Base-by-base conservation (phyloP, 92 coral and sea anemone genomes). In the Zoanthus gigantus region DNA sequence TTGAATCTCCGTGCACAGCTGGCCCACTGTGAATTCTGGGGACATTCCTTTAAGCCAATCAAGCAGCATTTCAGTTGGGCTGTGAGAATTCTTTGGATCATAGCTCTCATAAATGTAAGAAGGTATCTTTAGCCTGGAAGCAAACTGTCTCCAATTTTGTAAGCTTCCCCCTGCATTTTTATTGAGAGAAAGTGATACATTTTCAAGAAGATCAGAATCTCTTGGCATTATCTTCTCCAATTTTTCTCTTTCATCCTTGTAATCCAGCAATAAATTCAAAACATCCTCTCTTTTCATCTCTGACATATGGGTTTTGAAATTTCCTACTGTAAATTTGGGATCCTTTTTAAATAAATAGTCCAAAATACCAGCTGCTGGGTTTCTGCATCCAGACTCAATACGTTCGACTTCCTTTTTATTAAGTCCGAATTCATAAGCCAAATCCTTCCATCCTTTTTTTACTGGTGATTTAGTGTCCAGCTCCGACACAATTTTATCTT, bases 31-130 rank as follows among this genome's bases (percentile, higher is more conserved):
- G 77, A 65, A 78, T 23, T 71, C 37, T 5, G 77, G 56, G 0
- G n/a, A 13, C 12, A 0, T 32, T 54, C 23, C 48, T 45, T 16
- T 7, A 44, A 87, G 84, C 90, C 90, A 87, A 0, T 79, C 74
- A 7, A 87, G 86, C 18, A 87, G 71, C 2, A 54, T 54, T 48
- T 68, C 69, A 17, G 90, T 87, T 66, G 90, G 90, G 50, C 78
- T 87, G 63, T 60, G 77, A 0, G 77, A 52, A 17, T 69, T 45
- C 71, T 16, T 50, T 23, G 83, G 54, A 44, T 87, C 86, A 50
- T 63, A 79, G 45, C 69, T 53, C 13, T 31, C 13, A 54, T 87
- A 87, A 30, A 52, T 56, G 0, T 79, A 28, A 6, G 42, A 0
- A 53, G 76, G 79, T 71, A 87, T 87, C 8, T 42, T 9, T 50